Percentiles rank a stretch among this genome's conserved stretches.
Conservation (phyloP, 2,113 vertebrate genomes). For the Tor tambroides region DNA sequence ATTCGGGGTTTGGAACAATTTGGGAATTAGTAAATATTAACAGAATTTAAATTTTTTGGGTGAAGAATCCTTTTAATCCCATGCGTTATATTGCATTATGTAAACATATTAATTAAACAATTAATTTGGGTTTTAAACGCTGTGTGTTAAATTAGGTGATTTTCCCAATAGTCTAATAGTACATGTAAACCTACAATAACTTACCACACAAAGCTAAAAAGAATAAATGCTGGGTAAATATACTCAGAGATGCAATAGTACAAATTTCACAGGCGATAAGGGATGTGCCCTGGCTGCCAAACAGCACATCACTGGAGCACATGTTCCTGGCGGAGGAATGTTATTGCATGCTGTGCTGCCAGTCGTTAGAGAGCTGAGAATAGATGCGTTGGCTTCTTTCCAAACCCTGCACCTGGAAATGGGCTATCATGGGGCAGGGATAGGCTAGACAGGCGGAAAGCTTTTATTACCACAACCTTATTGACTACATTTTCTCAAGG, state of each 20-base stretch:
- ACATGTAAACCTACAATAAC: not conserved
- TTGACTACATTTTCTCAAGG: not conserved
- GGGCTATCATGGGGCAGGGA: slow-evolving; percentile 47
- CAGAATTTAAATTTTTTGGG: not conserved
- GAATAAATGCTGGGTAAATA: not conserved
- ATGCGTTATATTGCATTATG: not conserved
- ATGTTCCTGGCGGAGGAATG: slow-evolving; percentile 43
- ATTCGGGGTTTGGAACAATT: not conserved
- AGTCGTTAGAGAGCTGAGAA: slow-evolving; percentile 42
- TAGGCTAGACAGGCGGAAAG: slow-evolving; percentile 38
- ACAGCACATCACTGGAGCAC: slow-evolving; percentile 25
- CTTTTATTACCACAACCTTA: slow-evolving; percentile 48
- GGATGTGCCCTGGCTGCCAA: slow-evolving; percentile 25
- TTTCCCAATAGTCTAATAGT: not conserved
- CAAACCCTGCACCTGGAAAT: slow-evolving; percentile 58
- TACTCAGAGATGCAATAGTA: slow-evolving; percentile 5
- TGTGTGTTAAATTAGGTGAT: slow-evolving; percentile 1
- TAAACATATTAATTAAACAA: not conserved
- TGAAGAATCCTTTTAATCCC: not conserved
- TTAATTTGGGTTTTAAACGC: too few relatives aligned
- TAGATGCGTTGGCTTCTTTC: slow-evolving; percentile 55
- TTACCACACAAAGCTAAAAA: not conserved
- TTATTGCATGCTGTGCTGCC: slow-evolving; percentile 39
- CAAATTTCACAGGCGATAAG: not conserved
- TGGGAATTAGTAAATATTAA: not conserved